Percentiles rank a stretch among this genome's conserved stretches.
phyloP scores from a whole-genome alignment of 2,888 invertebrate genomes.

The Rapana venosa region DNA sequence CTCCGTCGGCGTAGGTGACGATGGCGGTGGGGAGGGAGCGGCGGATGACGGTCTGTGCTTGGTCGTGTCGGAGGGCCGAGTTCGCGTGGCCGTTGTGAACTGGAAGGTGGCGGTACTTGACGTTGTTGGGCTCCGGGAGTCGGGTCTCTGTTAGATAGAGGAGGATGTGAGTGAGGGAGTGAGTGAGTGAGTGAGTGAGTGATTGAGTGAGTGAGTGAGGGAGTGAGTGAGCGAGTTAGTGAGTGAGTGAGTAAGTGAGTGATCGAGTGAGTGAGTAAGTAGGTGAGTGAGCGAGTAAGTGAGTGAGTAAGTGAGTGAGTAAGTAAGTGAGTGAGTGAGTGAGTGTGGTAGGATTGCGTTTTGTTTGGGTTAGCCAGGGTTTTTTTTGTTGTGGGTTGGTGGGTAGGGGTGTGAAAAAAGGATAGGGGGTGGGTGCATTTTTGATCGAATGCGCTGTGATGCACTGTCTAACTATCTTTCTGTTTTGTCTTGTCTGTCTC shows the following conservation, averaged over 20 bases:
- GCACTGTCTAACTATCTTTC: no score
- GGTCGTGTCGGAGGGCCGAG: neutral
- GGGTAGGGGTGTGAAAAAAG: no score
- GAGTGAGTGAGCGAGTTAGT: neutral
- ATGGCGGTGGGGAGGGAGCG: conserved; percentile 25
- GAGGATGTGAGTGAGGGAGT: neutral
- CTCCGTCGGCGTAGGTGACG: conserved; percentile 29
- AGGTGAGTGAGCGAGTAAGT: no score
- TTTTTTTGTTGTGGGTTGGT: no score
- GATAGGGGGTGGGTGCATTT: no score
- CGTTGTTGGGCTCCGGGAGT: neutral
- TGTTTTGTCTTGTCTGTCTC: no score
- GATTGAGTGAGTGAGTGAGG: neutral
- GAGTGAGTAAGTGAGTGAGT: no score
- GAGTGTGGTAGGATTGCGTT: no score
- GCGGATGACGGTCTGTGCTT: neutral
- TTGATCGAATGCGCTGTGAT: no score
- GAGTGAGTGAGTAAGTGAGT: neutral
- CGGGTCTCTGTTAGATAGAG: neutral
- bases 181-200: neutral
- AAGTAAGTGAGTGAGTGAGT: no score
- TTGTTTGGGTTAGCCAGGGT: no score
- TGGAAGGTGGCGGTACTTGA: conserved; percentile 14
- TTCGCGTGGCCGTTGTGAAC: neutral
- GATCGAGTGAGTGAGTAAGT: no score